These are phyloP conservation scores for Erynnis tages DNA, from an alignment of 2,888 invertebrate species.

Conservation along the genomic window DNA sequence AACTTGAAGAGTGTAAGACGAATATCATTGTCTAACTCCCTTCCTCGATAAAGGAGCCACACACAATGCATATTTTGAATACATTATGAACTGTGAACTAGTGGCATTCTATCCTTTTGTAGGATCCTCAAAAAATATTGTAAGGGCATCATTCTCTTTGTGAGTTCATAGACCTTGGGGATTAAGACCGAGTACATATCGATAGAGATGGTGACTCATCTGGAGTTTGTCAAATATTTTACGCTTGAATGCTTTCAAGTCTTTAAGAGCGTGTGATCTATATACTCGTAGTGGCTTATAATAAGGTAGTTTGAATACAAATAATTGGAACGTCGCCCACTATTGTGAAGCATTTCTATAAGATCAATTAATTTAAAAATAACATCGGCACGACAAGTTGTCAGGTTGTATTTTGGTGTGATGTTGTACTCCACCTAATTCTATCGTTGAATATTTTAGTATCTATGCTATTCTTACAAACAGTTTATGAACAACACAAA, in stretches of 20 bases:
- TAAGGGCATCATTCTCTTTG: slow-evolving; percentile 47
- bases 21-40: slow-evolving; percentile 65
- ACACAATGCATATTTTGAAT: slow-evolving; percentile 77
- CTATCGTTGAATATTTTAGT: not conserved
- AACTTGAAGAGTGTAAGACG: slow-evolving; percentile 34
- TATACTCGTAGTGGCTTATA: slow-evolving; percentile 26
- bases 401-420: slow-evolving; percentile 12
- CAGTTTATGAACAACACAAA: not conserved
- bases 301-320: slow-evolving; percentile 26
- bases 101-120: slow-evolving; percentile 52
- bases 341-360: slow-evolving; percentile 15
- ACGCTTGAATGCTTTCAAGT: slow-evolving; percentile 41
- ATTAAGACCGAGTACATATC: slow-evolving; percentile 50
- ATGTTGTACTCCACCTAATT: not conserved
- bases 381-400: slow-evolving; percentile 12
- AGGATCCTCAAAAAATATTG: slow-evolving; percentile 41
- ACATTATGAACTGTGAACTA: slow-evolving; percentile 71
- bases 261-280: slow-evolving; percentile 22
- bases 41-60: slow-evolving; percentile 51
- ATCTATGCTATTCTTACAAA: not conserved
- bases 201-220: slow-evolving; percentile 53
- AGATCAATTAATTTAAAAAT: slow-evolving; percentile 20
- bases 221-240: slow-evolving; percentile 49
- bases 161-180: slow-evolving; percentile 52
- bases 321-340: slow-evolving; percentile 14